A percentile compares a stretch with the other conserved stretches of the same genome.
Conservation (phyloP, 2,888 invertebrate species). For the Drosophila maculinotata region DNA sequence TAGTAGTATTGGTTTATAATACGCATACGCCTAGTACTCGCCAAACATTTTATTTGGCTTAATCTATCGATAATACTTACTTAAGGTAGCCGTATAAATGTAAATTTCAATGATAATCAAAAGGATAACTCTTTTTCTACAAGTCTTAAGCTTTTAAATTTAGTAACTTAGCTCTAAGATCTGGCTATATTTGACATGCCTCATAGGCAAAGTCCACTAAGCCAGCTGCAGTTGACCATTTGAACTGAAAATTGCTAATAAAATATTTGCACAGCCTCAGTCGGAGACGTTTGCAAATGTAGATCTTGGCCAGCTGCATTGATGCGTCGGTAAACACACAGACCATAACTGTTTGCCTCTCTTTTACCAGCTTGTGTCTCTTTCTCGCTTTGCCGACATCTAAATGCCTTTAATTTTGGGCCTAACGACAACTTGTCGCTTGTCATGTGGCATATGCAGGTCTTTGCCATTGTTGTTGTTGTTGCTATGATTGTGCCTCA, state of each 20-base stretch:
- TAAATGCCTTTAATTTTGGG: slow-evolving; percentile 78
- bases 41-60: no score
- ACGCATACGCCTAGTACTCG: no score
- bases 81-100: no score
- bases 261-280: slow-evolving; percentile 77
- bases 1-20: no score
- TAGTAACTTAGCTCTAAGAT: background rate
- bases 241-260: slow-evolving; percentile 81
- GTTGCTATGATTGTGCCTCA: slow-evolving; percentile 56
- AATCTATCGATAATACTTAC: no score
- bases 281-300: slow-evolving; percentile 37
- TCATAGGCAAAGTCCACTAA: slow-evolving; percentile 18
- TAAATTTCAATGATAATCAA: no score
- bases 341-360: slow-evolving; percentile 59
- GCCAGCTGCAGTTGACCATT: slow-evolving; percentile 41
- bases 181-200: background rate
- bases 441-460: slow-evolving; percentile 64
- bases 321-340: slow-evolving; percentile 57
- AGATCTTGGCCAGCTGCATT: slow-evolving; percentile 67
- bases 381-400: slow-evolving; percentile 40
- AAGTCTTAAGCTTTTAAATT: background rate
- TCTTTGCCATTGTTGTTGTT: slow-evolving; percentile 35
- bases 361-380: background rate
- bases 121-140: background rate
- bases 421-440: slow-evolving; percentile 79